phyloP scores from a whole-genome alignment of 2,888 invertebrate species.

The Meta bourneti region DNA sequence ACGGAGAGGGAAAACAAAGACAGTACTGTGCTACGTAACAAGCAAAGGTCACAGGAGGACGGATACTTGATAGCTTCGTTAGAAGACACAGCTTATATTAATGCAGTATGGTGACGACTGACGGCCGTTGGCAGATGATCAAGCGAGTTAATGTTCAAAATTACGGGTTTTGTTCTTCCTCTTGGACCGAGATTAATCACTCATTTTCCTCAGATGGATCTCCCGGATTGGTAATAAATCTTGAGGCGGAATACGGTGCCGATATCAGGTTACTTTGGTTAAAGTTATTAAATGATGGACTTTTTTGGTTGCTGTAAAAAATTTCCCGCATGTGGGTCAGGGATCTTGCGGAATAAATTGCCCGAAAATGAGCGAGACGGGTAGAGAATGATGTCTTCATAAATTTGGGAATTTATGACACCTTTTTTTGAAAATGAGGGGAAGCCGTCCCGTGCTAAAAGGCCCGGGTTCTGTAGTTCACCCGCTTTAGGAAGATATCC shows the following conservation, averaged over 20 bases:
- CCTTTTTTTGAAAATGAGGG: neutral
- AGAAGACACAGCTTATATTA: conserved; percentile 28
- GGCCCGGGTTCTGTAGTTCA: no score
- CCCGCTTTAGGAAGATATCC: no score
- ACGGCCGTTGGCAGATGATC: conserved; percentile 39
- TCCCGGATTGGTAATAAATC: conserved; percentile 38
- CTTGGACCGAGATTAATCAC: conserved; percentile 32
- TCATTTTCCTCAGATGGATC: conserved; percentile 38
- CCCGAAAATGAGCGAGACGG: conserved; percentile 34
- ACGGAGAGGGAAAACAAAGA: no score
- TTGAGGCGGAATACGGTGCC: conserved; percentile 5
- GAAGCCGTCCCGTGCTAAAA: no score
- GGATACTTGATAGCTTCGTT: conserved; percentile 42
- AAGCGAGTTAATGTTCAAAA: conserved; percentile 49
- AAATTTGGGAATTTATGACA: conserved; percentile 21
- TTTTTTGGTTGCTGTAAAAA: neutral
- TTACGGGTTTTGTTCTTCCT: conserved; percentile 48
- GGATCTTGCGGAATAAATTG: conserved; percentile 29
- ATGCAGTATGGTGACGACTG: conserved; percentile 23
- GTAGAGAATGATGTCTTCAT: conserved; percentile 24
- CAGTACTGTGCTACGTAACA: no score
- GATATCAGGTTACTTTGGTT: conserved; percentile 19
- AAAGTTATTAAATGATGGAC: conserved; percentile 8
- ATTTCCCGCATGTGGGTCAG: neutral
- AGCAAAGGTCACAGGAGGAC: conserved; percentile 14